A percentile compares a stretch with the other conserved stretches of the same genome.
These are phyloP conservation scores for Allophyes oxyacanthae DNA, from an alignment of 2,888 invertebrate genomes.

Conservation along the genomic window DNA sequence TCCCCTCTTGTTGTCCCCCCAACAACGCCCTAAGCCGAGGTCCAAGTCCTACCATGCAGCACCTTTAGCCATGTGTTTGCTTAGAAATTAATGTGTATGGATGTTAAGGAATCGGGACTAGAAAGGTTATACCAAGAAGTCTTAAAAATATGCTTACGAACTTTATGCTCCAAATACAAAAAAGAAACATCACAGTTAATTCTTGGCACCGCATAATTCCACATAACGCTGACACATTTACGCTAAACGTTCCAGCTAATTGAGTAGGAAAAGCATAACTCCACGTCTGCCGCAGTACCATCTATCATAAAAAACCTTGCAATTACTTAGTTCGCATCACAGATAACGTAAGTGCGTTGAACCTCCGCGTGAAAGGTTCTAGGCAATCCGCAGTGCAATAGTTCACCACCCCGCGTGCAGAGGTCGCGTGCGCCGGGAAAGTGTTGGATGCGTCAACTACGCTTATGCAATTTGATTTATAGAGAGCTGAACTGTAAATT, in stretches of 20 bases:
- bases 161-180: too few species aligned
- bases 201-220: constrained; percentile 11
- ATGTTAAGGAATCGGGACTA: too few species aligned
- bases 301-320: constrained; percentile 40
- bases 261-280: constrained; percentile 34
- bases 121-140: too few species aligned
- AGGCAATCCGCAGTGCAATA: constrained; percentile 37
- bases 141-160: too few species aligned
- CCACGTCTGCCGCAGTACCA: constrained; percentile 10
- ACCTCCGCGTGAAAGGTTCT: constrained; percentile 49
- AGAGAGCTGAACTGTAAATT: constrained; percentile 29
- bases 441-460: constrained; percentile 43
- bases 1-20: too few species aligned
- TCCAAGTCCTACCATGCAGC: too few species aligned
- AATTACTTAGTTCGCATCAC: constrained; percentile 46
- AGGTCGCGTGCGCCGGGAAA: constrained; percentile 59
- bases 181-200: constrained; percentile 21
- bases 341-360: constrained; percentile 52
- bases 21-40: too few species aligned
- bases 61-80: too few species aligned
- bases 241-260: constrained; percentile 34
- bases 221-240: constrained; percentile 37
- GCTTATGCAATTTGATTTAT: constrained; percentile 49
- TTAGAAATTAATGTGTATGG: too few species aligned
- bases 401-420: constrained; percentile 54